Percentiles rank a stretch among this genome's conserved stretches.
These are phyloP conservation scores for Helogale parvula DNA, from an alignment of 2,113 vertebrate species.

Conservation along the genomic window DNA sequence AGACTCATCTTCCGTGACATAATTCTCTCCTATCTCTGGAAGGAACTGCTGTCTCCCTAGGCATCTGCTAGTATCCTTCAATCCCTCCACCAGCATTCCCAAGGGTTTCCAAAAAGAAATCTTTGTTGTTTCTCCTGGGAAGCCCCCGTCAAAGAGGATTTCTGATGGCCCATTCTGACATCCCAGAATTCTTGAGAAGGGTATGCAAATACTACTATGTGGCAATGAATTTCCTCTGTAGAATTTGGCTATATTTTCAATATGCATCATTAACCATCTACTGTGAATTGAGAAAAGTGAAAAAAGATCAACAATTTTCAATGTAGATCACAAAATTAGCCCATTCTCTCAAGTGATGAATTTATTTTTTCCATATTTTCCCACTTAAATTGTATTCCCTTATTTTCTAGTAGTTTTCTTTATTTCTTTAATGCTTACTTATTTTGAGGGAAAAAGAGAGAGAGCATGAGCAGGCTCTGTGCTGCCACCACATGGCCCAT, in stretches of 20 bases:
- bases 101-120: not conserved
- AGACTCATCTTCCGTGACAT: not conserved
- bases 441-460: too few relatives aligned
- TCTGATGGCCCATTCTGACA: not conserved
- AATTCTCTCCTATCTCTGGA: not conserved
- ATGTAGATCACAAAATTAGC: not conserved
- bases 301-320: not conserved
- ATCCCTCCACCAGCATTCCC: not conserved
- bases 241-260: not conserved
- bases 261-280: not conserved
- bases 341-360: not conserved
- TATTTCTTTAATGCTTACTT: not conserved
- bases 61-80: not conserved
- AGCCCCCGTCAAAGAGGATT: not conserved
- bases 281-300: not conserved
- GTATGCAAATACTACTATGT: not conserved
- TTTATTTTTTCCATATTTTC: constrained; percentile 23
- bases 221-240: not conserved
- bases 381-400: not conserved
- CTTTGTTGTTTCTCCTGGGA: not conserved
- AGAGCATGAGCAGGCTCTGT: too few relatives aligned
- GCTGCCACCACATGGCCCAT: too few relatives aligned
- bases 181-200: not conserved
- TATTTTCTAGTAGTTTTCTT: constrained; percentile 9
- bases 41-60: not conserved